Evolutionary conservation across 2,888 invertebrate genomes (phyloP).

Genomic region (Calameuta idolon): DNA sequence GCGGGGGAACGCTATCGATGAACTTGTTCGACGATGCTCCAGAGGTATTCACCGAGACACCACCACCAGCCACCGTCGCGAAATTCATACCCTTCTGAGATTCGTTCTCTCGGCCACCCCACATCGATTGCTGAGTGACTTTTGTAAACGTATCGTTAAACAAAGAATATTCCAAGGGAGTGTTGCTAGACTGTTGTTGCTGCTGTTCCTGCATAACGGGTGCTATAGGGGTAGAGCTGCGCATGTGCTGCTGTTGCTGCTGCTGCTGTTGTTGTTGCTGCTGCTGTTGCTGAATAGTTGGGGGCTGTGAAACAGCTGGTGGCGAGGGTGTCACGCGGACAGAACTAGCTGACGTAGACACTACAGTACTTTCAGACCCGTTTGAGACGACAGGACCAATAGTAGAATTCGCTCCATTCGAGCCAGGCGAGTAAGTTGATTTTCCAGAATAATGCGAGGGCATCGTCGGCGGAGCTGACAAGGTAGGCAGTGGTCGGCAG

Average conservation of each 20-base stretch:
- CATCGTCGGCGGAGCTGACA: conserved; percentile 58
- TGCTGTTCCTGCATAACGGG: conserved; percentile 57
- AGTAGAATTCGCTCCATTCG: conserved; percentile 45
- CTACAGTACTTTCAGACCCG: conserved; percentile 39
- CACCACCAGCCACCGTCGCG: conserved; percentile 77
- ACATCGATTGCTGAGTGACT: conserved; percentile 74
- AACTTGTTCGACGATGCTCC: conserved; percentile 69
- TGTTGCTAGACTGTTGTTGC: conserved; percentile 61
- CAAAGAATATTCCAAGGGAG: conserved; percentile 85
- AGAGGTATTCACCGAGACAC: conserved; percentile 63
- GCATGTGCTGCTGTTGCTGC: conserved; percentile 41
- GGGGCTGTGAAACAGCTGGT: conserved; percentile 38
- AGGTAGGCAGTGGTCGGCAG: conserved; percentile 62
- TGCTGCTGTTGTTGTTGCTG: conserved; percentile 47
- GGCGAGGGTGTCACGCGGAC: conserved; percentile 55
- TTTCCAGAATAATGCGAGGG: conserved; percentile 52
- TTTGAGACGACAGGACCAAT: conserved; percentile 38
- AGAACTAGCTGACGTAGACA: conserved; percentile 48
- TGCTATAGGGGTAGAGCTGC: conserved; percentile 51
- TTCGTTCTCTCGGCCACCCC: conserved; percentile 71
- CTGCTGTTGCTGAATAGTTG: conserved; percentile 46
- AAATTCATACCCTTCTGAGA: conserved; percentile 77
- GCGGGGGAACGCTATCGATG: conserved; percentile 70
- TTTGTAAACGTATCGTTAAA: conserved; percentile 83
- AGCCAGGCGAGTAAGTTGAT: conserved; percentile 53